Base-by-base conservation (phyloP, 2,888 invertebrate species). In the Eupithecia vulgata region DNA sequence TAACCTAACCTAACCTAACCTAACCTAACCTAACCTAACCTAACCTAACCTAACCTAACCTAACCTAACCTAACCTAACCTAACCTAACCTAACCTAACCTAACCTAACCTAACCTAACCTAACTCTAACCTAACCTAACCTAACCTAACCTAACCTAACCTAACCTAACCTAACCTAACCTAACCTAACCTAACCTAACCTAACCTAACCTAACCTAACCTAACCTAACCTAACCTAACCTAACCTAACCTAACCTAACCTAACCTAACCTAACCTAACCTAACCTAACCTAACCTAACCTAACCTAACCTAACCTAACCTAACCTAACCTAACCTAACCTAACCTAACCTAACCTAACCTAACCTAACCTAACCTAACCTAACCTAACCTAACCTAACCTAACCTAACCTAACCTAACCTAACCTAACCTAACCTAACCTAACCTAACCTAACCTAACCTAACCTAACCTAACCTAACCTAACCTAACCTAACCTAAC, bases 141-240 rank as follows among this genome's bases (percentile, higher is more conserved):
- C 37, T 40, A 62, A 62, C 62, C 62, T 62, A 62, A 62, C 62
- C 62, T 62, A 62, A 62, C 62, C 62, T 62, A 62, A 62, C 62
- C 62, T 62, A 62, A 62, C 62, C 62, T 62, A 62, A 62, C 62
- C 62, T 62, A 62, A 62, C 62, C 62, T 62, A 62, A 62, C 62
- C 62, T 62, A 62, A 62, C 62, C 62, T 62, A 62, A 62, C 62
- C 62, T 62, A 62, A 62, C 62, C 62, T 62, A 62, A 62, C 62
- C 62, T 62, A 62, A 62, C 62, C 62, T 62, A 62, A 62, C 62
- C 62, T 62, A 62, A 62, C 62, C 62, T 62, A 62, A 62, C 62
- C 62, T 62, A 62, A 62, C 62, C 62, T 62, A 62, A 62, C 62
- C 62, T 62, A 62, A 62, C 62, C 62, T 62, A 62, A 62, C 62